Base-by-base conservation (phyloP, 1,140 invertebrate species). In the Patella vulgata region DNA sequence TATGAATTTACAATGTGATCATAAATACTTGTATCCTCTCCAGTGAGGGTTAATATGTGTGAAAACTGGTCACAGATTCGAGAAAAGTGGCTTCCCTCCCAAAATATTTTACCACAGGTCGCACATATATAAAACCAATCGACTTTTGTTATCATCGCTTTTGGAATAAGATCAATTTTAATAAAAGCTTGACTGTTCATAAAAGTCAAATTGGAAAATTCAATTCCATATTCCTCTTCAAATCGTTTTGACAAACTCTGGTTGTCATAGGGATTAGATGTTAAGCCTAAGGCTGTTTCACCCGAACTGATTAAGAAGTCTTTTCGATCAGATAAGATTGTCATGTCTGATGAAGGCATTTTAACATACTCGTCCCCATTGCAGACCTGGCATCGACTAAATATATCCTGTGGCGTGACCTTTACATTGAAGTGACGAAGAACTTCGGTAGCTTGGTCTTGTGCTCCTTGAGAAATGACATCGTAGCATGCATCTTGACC, bases 101-200 rank as follows among this genome's bases (percentile, higher is more conserved):
- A 91, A 70, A 88, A 90, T 31, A 88, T 79, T 68, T 90, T 88
- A 1, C 90, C 90, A 78, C 90, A 91, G 11, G 74, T 68, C 48
- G 87, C 84, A 74, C 90, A 91, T 30, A 89, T 78, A 69, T 88
- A 90, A 79, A 89, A 91, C 5, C 78, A 27, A 3, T 85, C 71
- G 5, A 87, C 82, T 40, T 83, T 82, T 36, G 81, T 71, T 14
- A 89, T 70, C 39, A 88, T 75, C 6, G 78, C 77, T 0, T 77
- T 28, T 14, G 87, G 86, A 58, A 90, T 70, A 40, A 79, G 75
- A 8, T 71, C 77, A 11, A 88, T 71, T 81, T 89, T 86, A 62
- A 90, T 81, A 54, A 71, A 21, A 19, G 54, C 71, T n/a, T 71
- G 63, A 23, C 46, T 75, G 31, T 43, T 44, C 2, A 56, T 43